phyloP scores from a whole-genome alignment of 2,797 vertebrate species.

The Pangasius krempfi region DNA sequence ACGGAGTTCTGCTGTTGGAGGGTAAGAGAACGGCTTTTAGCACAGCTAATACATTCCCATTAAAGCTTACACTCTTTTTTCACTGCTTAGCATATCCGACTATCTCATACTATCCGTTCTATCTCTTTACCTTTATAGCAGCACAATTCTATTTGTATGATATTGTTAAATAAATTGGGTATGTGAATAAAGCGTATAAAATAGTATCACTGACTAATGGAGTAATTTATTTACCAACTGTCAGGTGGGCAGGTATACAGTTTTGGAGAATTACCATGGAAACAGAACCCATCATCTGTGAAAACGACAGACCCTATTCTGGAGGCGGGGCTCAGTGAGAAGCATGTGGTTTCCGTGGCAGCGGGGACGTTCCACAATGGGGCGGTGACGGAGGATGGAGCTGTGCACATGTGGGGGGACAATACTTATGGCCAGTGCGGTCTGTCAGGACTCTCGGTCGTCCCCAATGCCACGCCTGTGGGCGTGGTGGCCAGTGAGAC shows the following conservation, averaged over 20 bases:
- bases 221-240: not conserved
- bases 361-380: slow-evolving; percentile 90
- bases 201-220: not conserved
- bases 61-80: not conserved
- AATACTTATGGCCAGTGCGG: slow-evolving; percentile 91
- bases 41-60: not conserved
- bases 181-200: not conserved
- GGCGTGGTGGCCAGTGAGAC: slow-evolving; percentile 80
- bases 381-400: slow-evolving; percentile 86
- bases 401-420: slow-evolving; percentile 94
- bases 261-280: slow-evolving; percentile 89
- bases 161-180: not conserved
- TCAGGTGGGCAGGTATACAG: slow-evolving; percentile 92
- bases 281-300: slow-evolving; percentile 67
- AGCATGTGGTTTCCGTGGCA: slow-evolving; percentile 82
- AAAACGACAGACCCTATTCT: slow-evolving; percentile 70
- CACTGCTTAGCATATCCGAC: not conserved
- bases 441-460: slow-evolving; percentile 72
- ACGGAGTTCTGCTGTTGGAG: slow-evolving; percentile 89
- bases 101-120: not conserved
- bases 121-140: not conserved
- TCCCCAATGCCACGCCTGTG: slow-evolving; percentile 85
- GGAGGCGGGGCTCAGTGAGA: slow-evolving; percentile 83
- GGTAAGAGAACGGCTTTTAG: slow-evolving; percentile 70
- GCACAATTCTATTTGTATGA: not conserved